Evolutionary conservation across 2,797 vertebrate species (phyloP), one percentile per base, ranked within the genome.

Genomic region (Liasis olivaceus): DNA sequence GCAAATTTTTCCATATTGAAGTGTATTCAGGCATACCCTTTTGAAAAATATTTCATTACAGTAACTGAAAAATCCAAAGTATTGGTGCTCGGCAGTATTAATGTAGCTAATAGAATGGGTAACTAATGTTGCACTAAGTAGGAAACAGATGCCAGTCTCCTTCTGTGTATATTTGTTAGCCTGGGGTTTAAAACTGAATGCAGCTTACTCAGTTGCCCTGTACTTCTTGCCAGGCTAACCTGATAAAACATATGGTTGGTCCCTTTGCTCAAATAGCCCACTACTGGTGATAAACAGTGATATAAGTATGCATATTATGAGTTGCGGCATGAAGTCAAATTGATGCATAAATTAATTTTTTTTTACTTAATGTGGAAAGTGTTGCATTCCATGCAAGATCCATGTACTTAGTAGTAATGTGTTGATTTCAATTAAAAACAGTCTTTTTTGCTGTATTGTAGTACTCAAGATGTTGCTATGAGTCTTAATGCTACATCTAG

Each of bases 401-500:
- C 77, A 86, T 58, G 20, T n/a, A 2, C 64, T 14, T 59, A 47
- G 26, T n/a, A 62, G 9, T 81, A 54, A 87, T 85, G 26, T 58
- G 2, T 69, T 85, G 2, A 31, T 60, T 93, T 66, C 92, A 42
- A 84, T 28, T 47, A 88, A 64, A 64, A 63, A 51, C 22, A 5
- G 81, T 86, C 77, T 36, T 89, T 72, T 17, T 89, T 12, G 72
- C 63, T 72, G 0, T 94, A 11, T 66, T 36, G 0, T 88, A 99
- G 99, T 92, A 97, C 97, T 91, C 98, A 98, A 96, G 97, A 96
- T 96, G 97, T 98, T 87, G 96, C 97, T 0, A 92, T 99, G 90
- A 98, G 97, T 97, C 97, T 99, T 91, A 99, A 98, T 94, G 96
- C 98, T 69, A 97, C 98, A 0, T 97, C 98, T 93, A 97, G 97